Conservation (phyloP, 1,140 invertebrate species). For the Lerema accius region DNA sequence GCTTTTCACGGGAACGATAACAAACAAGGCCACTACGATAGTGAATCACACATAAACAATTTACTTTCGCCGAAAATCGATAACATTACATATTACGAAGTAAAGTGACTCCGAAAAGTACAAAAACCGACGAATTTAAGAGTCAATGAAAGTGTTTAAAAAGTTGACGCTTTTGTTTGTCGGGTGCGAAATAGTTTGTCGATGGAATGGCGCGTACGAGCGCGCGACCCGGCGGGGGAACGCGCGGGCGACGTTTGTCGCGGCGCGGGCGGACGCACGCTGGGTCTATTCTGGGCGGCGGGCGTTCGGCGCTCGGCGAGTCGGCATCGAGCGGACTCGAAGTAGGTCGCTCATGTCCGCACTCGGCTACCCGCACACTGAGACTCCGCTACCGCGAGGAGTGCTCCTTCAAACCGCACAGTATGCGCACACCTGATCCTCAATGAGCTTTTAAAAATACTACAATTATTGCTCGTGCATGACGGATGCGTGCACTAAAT, state of each 20-base stretch:
- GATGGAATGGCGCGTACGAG: slow-evolving; percentile 29
- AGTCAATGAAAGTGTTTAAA: slow-evolving; percentile 20
- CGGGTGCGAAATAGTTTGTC: slow-evolving; percentile 32
- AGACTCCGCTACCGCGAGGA: slow-evolving; percentile 32
- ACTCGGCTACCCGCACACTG: slow-evolving; percentile 38
- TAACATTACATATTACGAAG: slow-evolving; percentile 18
- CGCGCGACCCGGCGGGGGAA: slow-evolving; percentile 34
- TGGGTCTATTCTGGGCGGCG: slow-evolving; percentile 79
- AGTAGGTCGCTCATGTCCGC: slow-evolving; percentile 64
- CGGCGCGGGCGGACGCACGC: slow-evolving; percentile 73
- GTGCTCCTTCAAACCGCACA: slow-evolving; percentile 18
- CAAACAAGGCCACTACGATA: slow-evolving; percentile 72
- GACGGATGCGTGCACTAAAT: slow-evolving; percentile 29
- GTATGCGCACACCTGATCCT: slow-evolving; percentile 28
- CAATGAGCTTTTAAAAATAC: slow-evolving; percentile 37
- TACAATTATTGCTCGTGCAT: slow-evolving; percentile 18
- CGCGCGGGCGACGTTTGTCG: slow-evolving; percentile 61
- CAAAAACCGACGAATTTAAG: slow-evolving; percentile 4
- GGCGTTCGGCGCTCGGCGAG: slow-evolving; percentile 65
- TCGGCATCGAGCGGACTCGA: slow-evolving; percentile 72
- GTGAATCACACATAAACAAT: slow-evolving; percentile 56
- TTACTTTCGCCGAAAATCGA: slow-evolving; percentile 45
- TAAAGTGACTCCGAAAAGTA: slow-evolving; percentile 21
- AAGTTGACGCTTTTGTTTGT: slow-evolving; percentile 47
- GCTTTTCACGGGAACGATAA: slow-evolving; percentile 64